These are phyloP conservation scores for Tetragonula clypearis DNA, from an alignment of 1,140 invertebrate species.

Conservation along the genomic window DNA sequence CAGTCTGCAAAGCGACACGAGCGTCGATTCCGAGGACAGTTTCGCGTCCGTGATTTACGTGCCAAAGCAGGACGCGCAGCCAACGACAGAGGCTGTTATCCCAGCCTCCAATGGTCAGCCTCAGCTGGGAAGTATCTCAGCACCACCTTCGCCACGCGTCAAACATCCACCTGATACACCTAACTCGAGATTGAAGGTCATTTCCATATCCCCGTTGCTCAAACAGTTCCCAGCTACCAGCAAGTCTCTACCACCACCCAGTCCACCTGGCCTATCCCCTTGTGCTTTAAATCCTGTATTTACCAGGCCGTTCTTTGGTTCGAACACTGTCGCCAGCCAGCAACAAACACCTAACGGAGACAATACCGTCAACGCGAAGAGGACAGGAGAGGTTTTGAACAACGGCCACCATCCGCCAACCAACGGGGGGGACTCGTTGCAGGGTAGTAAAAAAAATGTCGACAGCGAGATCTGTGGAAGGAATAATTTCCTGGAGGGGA, in stretches of 20 bases:
- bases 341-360: constrained; percentile 1
- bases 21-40: constrained; percentile 95
- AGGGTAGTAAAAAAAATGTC: neutral
- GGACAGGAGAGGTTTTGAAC: neutral
- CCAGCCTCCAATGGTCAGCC: constrained; percentile 46
- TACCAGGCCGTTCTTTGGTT: constrained; percentile 57
- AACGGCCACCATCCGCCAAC: neutral
- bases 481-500: neutral
- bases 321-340: neutral
- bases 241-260: constrained; percentile 75
- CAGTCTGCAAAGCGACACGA: constrained; percentile 95
- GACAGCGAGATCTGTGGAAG: neutral
- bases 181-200: constrained; percentile 74
- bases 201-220: constrained; percentile 76
- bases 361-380: neutral
- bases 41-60: constrained; percentile 95
- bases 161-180: constrained; percentile 74
- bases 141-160: constrained; percentile 71
- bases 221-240: constrained; percentile 77
- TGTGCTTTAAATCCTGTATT: constrained; percentile 33
- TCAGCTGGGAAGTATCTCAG: constrained; percentile 71
- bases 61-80: constrained; percentile 84
- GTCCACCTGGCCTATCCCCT: constrained; percentile 74
- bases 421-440: neutral
- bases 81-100: constrained; percentile 22